Evolutionary conservation across 1,140 invertebrate species (phyloP), one percentile per base, ranked within the genome.

Genomic region (Musca domestica): DNA sequence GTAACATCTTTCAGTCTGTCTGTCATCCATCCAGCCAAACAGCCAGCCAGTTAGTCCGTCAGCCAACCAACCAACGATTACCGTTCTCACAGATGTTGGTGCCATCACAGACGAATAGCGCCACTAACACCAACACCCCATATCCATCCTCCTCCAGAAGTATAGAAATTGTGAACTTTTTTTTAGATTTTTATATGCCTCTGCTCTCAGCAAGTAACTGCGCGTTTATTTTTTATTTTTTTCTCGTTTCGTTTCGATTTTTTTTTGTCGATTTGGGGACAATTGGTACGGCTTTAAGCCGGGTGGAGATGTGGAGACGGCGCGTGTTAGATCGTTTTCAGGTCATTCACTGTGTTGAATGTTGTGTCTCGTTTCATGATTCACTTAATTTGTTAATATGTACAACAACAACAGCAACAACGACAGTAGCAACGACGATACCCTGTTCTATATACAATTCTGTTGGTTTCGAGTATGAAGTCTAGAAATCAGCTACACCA

Each of bases 261-360:
- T 46, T 46, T 9, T 46, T 46, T 20, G n/a, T 51, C 20, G 48
- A 19, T 51, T 17, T 51, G 17, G 48, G 17, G 17, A 22, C 20
- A 19, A 12, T 51, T 51, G 48, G 4, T 61, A 19, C 34, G 56
- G 6, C 27, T 41, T 41, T 41, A 10, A 41, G 12, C 6, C 34
- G 6, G 34, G 34, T 5, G 6, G 19, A 61, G 56, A 41, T 41
- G 56, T 34, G 56, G 10, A 20, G 56, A 61, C 34, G 56, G 56
- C 56, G 56, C 56, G 56, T 61, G 56, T 61, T 61, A 61, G 27
- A 61, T 61, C 56, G 56, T 61, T 61, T 61, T 61, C 56, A 61
- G 56, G 56, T 61, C 56, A 61, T 61, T 61, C 56, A 61, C 56
- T 61, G 56, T 61, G 56, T 61, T 61, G 30, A 34, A 34, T 61